Evolutionary conservation across 2,797 vertebrate genomes (phyloP).

Genomic region (Vireo griseus): DNA sequence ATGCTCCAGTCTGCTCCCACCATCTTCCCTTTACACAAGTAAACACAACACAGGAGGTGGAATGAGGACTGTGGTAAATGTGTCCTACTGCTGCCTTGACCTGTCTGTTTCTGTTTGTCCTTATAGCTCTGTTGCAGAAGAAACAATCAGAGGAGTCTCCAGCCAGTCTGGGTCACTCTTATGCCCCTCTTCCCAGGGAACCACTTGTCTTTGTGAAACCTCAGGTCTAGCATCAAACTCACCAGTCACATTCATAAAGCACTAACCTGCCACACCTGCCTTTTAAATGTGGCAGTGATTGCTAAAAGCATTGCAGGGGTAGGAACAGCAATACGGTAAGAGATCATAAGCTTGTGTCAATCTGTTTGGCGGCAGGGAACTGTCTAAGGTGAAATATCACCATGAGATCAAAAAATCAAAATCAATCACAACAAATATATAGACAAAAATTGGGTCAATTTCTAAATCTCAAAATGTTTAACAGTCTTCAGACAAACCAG

Average conservation of each 20-base stretch:
- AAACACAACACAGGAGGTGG: neutral
- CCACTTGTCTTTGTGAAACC: neutral
- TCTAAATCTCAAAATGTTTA: neutral
- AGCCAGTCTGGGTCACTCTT: neutral
- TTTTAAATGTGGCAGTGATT: neutral
- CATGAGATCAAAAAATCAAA: neutral
- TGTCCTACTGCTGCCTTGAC: neutral
- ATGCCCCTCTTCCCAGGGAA: neutral
- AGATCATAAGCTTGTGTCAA: neutral
- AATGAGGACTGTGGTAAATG: neutral
- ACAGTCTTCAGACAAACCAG: neutral
- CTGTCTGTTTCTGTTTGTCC: neutral
- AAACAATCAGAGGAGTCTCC: neutral
- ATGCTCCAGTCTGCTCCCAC: neutral
- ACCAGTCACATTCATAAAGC: neutral
- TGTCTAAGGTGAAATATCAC: neutral
- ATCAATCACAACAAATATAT: neutral
- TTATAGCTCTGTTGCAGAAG: neutral
- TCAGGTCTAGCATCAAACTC: neutral
- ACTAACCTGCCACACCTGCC: neutral
- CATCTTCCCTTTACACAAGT: neutral
- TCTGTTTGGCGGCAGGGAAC: neutral
- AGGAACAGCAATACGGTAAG: neutral
- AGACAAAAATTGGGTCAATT: neutral
- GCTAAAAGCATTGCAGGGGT: neutral